phyloP scores from a whole-genome alignment of 1,140 invertebrate genomes.

The Heliconius himera region DNA sequence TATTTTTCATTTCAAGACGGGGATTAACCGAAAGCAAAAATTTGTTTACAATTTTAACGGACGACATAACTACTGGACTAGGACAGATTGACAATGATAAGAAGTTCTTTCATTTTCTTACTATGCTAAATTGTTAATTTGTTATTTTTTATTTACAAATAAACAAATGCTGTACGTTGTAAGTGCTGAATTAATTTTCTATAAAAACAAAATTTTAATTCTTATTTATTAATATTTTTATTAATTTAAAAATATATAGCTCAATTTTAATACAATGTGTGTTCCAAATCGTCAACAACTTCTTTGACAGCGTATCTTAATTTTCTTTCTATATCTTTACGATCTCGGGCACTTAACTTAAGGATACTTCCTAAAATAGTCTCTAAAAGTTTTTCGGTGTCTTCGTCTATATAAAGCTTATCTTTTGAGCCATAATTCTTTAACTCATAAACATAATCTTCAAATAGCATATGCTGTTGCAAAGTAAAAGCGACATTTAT shows the following conservation, averaged over 20 bases:
- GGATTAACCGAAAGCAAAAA: background rate
- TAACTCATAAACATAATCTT: conserved; percentile 59
- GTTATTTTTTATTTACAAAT: too few relatives aligned
- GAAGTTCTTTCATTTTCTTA: too few relatives aligned
- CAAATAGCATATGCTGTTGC: conserved; percentile 49
- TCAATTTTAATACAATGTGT: background rate
- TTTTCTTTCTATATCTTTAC: conserved; percentile 45
- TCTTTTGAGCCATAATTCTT: conserved; percentile 48
- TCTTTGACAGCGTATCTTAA: conserved; percentile 54
- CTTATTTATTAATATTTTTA: background rate
- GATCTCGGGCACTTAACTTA: conserved; percentile 43
- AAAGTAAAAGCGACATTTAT: conserved; percentile 57
- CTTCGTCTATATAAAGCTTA: conserved; percentile 49
- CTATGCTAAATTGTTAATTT: too few relatives aligned
- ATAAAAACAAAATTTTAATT: background rate
- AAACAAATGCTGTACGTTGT: too few relatives aligned
- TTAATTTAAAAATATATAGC: background rate
- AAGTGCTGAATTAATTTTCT: too few relatives aligned
- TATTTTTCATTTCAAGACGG: background rate
- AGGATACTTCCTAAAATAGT: conserved; percentile 50
- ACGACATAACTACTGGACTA: too few relatives aligned
- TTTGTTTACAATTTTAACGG: background rate
- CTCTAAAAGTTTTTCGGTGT: conserved; percentile 54
- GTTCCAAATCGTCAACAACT: conserved; percentile 32
- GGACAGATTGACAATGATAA: too few relatives aligned